These are phyloP conservation scores for Hemiscyllium ocellatum DNA, from an alignment of 2,113 vertebrate genomes.

Conservation along the genomic window DNA sequence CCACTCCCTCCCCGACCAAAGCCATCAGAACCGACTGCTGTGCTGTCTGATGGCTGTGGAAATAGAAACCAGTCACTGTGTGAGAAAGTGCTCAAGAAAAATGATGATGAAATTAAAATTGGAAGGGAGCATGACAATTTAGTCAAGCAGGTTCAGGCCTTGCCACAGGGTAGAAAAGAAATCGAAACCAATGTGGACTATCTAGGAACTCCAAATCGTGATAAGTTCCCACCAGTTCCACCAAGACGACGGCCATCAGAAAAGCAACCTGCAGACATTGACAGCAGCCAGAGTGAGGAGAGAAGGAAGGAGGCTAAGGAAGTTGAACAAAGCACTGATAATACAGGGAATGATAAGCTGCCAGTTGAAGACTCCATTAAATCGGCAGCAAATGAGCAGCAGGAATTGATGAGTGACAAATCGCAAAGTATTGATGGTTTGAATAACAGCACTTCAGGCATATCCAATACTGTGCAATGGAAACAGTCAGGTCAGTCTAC, in stretches of 20 bases:
- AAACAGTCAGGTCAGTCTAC: constrained; percentile 51
- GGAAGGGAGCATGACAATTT: constrained; percentile 34
- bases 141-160: constrained; percentile 50
- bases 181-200: not conserved
- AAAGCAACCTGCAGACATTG: constrained; percentile 38
- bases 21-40: not conserved
- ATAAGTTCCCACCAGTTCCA: constrained; percentile 44
- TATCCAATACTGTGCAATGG: constrained; percentile 45
- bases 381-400: not conserved
- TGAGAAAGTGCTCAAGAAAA: constrained; percentile 39
- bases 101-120: constrained; percentile 45
- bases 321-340: constrained; percentile 46
- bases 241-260: constrained; percentile 45
- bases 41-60: not conserved
- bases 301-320: constrained; percentile 39
- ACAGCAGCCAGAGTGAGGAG: constrained; percentile 43
- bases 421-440: constrained; percentile 38
- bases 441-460: constrained; percentile 60
- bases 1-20: constrained; percentile 58
- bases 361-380: not conserved
- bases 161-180: constrained; percentile 13
- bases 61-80: not conserved
- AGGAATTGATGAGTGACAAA: constrained; percentile 36
- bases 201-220: not conserved
- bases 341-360: constrained; percentile 34